Conservation (phyloP, 1,140 invertebrate species). For the Acromyrmex heyeri region DNA sequence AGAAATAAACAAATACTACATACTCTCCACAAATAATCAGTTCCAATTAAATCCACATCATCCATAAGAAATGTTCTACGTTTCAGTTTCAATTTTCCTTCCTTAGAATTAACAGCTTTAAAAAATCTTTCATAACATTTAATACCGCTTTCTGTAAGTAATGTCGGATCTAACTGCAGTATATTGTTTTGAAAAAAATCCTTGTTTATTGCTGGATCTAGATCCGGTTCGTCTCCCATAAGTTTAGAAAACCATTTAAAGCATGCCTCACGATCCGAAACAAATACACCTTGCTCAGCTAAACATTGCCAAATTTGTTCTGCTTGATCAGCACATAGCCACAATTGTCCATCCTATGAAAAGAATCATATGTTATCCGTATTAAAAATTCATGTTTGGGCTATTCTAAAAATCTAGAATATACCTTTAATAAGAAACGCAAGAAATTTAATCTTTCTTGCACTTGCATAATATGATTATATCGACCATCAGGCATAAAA, state of each 20-base stretch:
- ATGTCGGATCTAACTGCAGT: slow-evolving; percentile 95
- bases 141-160: slow-evolving; percentile 98
- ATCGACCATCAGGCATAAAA: slow-evolving; percentile 95
- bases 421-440: slow-evolving; percentile 93
- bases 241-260: slow-evolving; percentile 99
- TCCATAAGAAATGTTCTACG: slow-evolving; percentile 93
- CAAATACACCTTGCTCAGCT: slow-evolving; percentile 96
- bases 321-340: slow-evolving; percentile 98
- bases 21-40: slow-evolving; percentile 98
- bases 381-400: background rate
- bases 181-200: slow-evolving; percentile 99
- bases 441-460: slow-evolving; percentile 98
- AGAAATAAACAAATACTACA: slow-evolving; percentile 73
- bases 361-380: background rate
- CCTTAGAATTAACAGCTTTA: slow-evolving; percentile 98
- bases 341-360: slow-evolving; percentile 94
- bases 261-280: slow-evolving; percentile 97
- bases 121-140: slow-evolving; percentile 98
- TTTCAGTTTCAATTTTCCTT: slow-evolving; percentile 96
- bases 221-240: slow-evolving; percentile 98
- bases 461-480: slow-evolving; percentile 97
- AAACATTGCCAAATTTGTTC: slow-evolving; percentile 99
- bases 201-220: slow-evolving; percentile 98
- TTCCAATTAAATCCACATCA: slow-evolving; percentile 96
- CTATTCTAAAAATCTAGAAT: slow-evolving; percentile 38